Evolutionary conservation across 2,888 invertebrate species (phyloP).

Genomic region (Aromia moschata): DNA sequence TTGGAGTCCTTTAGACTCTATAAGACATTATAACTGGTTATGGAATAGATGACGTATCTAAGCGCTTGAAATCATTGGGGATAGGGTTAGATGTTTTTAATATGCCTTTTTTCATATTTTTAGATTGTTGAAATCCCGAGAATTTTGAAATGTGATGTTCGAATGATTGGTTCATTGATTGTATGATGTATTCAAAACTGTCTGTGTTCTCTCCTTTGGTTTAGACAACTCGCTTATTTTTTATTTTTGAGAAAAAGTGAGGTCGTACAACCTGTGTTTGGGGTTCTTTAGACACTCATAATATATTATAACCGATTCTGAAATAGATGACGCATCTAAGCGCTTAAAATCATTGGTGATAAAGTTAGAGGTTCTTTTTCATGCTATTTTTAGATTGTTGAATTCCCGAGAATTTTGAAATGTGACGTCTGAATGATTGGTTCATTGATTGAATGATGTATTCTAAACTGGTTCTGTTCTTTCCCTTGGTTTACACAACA

Average conservation of each 20-base stretch:
- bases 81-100: not conserved
- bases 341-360: constrained; percentile 3
- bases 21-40: not conserved
- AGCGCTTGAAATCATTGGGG: constrained; percentile 2
- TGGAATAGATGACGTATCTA: not conserved
- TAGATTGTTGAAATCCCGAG: not conserved
- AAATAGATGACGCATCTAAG: not conserved
- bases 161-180: not conserved
- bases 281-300: not conserved
- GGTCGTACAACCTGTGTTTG: not conserved
- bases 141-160: constrained; percentile 3
- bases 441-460: too few species aligned
- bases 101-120: constrained; percentile 3
- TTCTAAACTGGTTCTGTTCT: not conserved
- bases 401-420: not conserved
- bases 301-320: not conserved
- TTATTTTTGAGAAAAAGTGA: not conserved
- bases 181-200: too few species aligned
- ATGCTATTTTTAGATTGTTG: constrained; percentile 5
- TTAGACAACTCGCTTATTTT: constrained; percentile 9
- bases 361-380: not conserved
- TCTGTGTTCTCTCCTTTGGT: constrained; percentile 1
- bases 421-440: constrained; percentile 1
- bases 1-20: not conserved
- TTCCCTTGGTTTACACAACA: constrained; percentile 6